Conservation (phyloP, 2,888 invertebrate genomes). For the Mactromeris polynyma region DNA sequence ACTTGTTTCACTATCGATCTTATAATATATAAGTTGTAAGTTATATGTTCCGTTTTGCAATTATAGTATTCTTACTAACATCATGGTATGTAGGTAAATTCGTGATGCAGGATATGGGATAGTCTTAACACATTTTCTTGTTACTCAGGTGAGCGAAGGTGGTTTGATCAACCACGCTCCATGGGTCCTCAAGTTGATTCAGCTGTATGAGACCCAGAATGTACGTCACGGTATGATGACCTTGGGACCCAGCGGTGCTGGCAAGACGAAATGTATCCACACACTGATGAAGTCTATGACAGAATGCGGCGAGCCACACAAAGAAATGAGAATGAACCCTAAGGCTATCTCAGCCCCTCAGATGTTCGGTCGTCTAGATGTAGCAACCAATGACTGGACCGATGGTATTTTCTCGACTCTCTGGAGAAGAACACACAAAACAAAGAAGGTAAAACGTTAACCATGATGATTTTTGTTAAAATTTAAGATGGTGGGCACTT, state of each 20-base stretch:
- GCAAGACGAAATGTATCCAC: slow-evolving; percentile 95
- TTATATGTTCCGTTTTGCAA: no score
- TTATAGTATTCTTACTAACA: no score
- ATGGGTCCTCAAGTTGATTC: slow-evolving; percentile 97
- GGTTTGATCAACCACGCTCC: slow-evolving; percentile 96
- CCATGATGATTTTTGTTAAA: no score
- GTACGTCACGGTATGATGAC: slow-evolving; percentile 88
- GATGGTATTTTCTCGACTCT: slow-evolving; percentile 99
- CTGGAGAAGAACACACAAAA: slow-evolving; percentile 97
- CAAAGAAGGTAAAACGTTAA: slow-evolving; percentile 92
- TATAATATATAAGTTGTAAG: no score
- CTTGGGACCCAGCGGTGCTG: slow-evolving; percentile 87
- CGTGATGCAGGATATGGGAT: background rate
- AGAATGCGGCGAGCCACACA: slow-evolving; percentile 94
- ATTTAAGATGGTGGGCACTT: no score
- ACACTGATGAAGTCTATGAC: slow-evolving; percentile 96
- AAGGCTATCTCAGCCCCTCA: slow-evolving; percentile 98
- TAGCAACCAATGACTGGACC: slow-evolving; percentile 99
- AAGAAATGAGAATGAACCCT: slow-evolving; percentile 99
- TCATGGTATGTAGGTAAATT: no score
- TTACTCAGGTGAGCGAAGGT: slow-evolving; percentile 82
- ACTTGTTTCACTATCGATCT: no score
- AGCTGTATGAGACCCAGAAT: slow-evolving; percentile 89
- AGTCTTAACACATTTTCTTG: background rate
- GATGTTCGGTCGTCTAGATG: slow-evolving; percentile 98